These are phyloP conservation scores for Phalera bucephala DNA, from an alignment of 2,888 invertebrate genomes.

Conservation along the genomic window DNA sequence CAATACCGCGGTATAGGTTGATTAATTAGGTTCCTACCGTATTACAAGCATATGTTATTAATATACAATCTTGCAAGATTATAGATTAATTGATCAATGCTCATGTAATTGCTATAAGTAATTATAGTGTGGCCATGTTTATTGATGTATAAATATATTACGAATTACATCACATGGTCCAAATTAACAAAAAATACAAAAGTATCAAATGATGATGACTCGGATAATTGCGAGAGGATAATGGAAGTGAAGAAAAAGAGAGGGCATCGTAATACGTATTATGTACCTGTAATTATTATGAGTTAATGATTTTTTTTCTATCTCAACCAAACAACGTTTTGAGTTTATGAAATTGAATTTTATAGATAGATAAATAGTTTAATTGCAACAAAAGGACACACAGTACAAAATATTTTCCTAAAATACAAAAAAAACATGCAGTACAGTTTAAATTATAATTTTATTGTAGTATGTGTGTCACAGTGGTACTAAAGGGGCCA, in stretches of 20 bases:
- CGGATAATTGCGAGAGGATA: conserved; percentile 28
- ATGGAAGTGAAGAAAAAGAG: conserved; percentile 24
- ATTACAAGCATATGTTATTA: not conserved
- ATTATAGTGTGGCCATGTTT: conserved; percentile 3
- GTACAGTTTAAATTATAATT: too few relatives aligned
- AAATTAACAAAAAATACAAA: conserved; percentile 24
- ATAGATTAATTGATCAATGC: conserved; percentile 1
- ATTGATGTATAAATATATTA: conserved; percentile 3
- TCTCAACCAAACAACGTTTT: not conserved
- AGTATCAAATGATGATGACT: conserved; percentile 30
- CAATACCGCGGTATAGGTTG: too few relatives aligned
- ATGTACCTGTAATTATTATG: conserved; percentile 25
- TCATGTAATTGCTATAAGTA: not conserved
- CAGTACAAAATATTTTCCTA: too few relatives aligned
- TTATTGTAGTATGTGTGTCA: too few relatives aligned
- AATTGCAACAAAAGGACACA: too few relatives aligned
- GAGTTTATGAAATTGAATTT: too few relatives aligned
- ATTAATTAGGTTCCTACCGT: not conserved
- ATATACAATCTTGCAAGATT: conserved; percentile 1
- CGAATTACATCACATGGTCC: conserved; percentile 8
- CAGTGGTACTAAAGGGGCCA: too few relatives aligned
- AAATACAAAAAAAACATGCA: too few relatives aligned
- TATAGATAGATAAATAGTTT: too few relatives aligned
- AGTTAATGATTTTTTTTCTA: conserved; percentile 14
- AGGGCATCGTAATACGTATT: conserved; percentile 20